Base-by-base conservation (phyloP, 2,113 vertebrate species). In the Carassius auratus region DNA sequence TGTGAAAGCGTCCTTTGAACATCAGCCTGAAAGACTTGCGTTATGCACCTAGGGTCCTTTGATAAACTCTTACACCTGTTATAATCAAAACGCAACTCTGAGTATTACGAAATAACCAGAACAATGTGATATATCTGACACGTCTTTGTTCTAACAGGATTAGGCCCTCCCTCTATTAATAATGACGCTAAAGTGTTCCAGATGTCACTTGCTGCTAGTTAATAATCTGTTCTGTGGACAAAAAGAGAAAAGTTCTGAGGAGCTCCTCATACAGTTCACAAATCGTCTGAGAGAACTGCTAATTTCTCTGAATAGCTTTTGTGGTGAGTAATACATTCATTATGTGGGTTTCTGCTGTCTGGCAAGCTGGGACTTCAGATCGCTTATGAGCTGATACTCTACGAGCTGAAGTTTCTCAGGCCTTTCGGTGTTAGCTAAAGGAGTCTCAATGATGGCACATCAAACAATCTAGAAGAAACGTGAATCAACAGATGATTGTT, bases 161-260 rank as follows among this genome's bases (percentile, higher is more conserved):
- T 82, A 13, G 30, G 80, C 83, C 36, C 12, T 15, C 23, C 26
- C 26, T 61, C 69, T 61, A 14, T 78, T 78, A n/a, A 19, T 66
- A 83, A 48, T 59, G 50, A 42, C 19, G 13, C 82, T 15, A 26
- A 71, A 71, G 26, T 12, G 3, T 68, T 68, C 45, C 15, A 77
- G 75, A 36, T 62, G 42, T 36, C 13, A 23, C 17, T 76, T 48
- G 55, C 23, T 4, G 69, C 9, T 62, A 76, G 26, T 81, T 82
- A 81, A 81, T 89, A 90, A 88, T 90, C 66, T 50, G 57, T 17
- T 73, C 48, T 84, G 80, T 76, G 69, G 76, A 62, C 23, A 1
- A 78, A 30, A 78, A 38, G 36, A 64, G 26, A 15, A 64, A 68
- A 80, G 69, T 75, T 68, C 38, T 14, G 36, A 55, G 33, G 33